phyloP scores from a whole-genome alignment of 2,113 vertebrate genomes.

The Bungarus multicinctus region DNA sequence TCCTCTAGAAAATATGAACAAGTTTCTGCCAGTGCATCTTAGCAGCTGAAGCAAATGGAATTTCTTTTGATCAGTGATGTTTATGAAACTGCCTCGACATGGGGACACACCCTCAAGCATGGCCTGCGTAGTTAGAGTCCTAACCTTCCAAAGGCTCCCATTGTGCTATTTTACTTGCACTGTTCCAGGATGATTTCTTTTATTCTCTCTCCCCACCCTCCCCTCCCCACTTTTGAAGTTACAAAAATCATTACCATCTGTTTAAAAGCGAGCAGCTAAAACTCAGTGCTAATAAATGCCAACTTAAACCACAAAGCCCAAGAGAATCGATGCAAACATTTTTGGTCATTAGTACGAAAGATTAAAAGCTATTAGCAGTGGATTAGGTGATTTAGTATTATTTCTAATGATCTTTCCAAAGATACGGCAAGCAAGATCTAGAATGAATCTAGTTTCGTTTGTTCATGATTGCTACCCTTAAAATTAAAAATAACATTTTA shows the following conservation, averaged over 20 bases:
- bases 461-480: slow-evolving; percentile 37
- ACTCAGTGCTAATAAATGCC: slow-evolving; percentile 31
- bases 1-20: slow-evolving; percentile 16
- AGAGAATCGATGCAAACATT: slow-evolving; percentile 39
- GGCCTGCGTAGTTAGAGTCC: slow-evolving; percentile 20
- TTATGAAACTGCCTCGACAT: slow-evolving; percentile 49
- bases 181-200: slow-evolving; percentile 40
- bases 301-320: slow-evolving; percentile 37
- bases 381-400: slow-evolving; percentile 52
- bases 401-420: slow-evolving; percentile 57
- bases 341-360: slow-evolving; percentile 51
- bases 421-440: slow-evolving; percentile 37
- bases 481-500: not conserved
- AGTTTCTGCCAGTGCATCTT: not conserved
- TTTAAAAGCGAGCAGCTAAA: slow-evolving; percentile 38
- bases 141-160: not conserved
- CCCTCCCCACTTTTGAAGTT: slow-evolving; percentile 48
- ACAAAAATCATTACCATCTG: slow-evolving; percentile 65
- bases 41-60: slow-evolving; percentile 31
- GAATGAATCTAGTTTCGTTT: slow-evolving; percentile 65
- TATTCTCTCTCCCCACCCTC: slow-evolving; percentile 49
- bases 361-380: slow-evolving; percentile 52
- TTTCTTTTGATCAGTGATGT: slow-evolving; percentile 42
- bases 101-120: slow-evolving; percentile 47
- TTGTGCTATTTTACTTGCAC: slow-evolving; percentile 53